Base-by-base conservation (phyloP, 2,797 vertebrate genomes). In the Siniperca undulata region DNA sequence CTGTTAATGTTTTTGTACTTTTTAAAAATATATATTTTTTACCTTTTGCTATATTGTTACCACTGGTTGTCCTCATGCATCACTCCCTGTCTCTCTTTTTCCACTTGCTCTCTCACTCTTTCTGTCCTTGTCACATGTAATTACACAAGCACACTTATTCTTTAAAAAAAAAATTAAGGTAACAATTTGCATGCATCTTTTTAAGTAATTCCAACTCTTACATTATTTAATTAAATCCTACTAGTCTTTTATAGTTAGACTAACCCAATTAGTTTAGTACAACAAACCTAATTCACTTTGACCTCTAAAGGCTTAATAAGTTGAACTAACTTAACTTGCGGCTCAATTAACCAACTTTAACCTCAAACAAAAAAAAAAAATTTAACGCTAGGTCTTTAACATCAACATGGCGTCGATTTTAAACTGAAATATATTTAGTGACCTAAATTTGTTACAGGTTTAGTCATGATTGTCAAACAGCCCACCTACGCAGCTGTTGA, bases 51-150 rank as follows among this genome's bases (percentile, higher is more conserved):
- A 2, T 30, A 13, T 74, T 44, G 10, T 52, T 53, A 16, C 27
- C 12, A n/a, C 11, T 55, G n/a, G 22, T n/a, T 11, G 12, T 42
- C 42, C 30, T 50, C 34, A 36, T 27, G 13, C 44, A 20, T 27
- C 52, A 14, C 34, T 34, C 48, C 40, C 17, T 59, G 27, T 55
- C 71, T 67, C 48, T 72, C n/a, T 58, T 40, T 40, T 27, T 38
- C 42, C 12, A 62, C 20, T 36, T 24, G 40, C 44, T 77, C 58
- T 56, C 16, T 44, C 12, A 22, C 69, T 65, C 70, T 61, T 36
- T 60, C 56, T 81, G 55, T 75, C 36, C 19, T 62, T 59, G 40
- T 83, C 74, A 61, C 73, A 42, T 70, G 20, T 40, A 58, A 72
- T 82, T 66, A 78, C 9, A n/a, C 7, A 13, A 50, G 14, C 7